phyloP scores from a whole-genome alignment of 2,797 vertebrate species.

The Acestrorhynchus altus region DNA sequence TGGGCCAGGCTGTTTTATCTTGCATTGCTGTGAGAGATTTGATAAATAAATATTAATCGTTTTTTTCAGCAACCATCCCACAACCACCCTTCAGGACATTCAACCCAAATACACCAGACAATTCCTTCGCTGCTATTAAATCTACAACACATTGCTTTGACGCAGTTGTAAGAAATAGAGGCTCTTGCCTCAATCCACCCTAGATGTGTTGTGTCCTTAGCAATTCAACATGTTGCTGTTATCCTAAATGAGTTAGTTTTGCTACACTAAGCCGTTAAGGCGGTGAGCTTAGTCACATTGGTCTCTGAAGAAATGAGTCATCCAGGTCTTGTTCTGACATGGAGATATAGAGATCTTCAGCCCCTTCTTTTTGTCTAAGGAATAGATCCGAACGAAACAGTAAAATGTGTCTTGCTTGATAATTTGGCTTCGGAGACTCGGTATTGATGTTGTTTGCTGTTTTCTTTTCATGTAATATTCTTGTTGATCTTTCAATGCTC shows the following conservation, averaged over 20 bases:
- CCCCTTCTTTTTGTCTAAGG: conserved; percentile 15
- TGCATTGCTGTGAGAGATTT: too few relatives aligned
- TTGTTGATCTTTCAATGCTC: conserved; percentile 13
- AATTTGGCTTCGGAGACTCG: conserved; percentile 26
- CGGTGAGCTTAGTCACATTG: conserved; percentile 54
- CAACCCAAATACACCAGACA: background rate
- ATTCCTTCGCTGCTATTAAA: background rate
- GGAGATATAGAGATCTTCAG: conserved; percentile 25
- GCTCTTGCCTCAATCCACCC: conserved; percentile 30
- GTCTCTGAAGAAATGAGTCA: conserved; percentile 66
- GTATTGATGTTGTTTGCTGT: conserved; percentile 16
- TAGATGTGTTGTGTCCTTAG: conserved; percentile 39
- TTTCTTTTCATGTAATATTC: conserved; percentile 27
- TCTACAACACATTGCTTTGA: background rate
- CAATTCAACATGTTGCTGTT: conserved; percentile 13
- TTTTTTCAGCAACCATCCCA: too few relatives aligned
- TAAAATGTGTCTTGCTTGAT: conserved; percentile 17
- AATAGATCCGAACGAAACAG: conserved; percentile 28
- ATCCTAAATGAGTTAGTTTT: conserved; percentile 33
- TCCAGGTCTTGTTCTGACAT: conserved; percentile 61
- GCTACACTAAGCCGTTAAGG: conserved; percentile 42
- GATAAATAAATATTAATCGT: too few relatives aligned
- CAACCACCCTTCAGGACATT: too few relatives aligned
- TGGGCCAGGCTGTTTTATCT: too few relatives aligned
- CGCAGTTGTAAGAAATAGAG: conserved; percentile 12